These are phyloP conservation scores for Phrixothrix hirtus DNA, from an alignment of 2,888 invertebrate genomes.

Conservation along the genomic window DNA sequence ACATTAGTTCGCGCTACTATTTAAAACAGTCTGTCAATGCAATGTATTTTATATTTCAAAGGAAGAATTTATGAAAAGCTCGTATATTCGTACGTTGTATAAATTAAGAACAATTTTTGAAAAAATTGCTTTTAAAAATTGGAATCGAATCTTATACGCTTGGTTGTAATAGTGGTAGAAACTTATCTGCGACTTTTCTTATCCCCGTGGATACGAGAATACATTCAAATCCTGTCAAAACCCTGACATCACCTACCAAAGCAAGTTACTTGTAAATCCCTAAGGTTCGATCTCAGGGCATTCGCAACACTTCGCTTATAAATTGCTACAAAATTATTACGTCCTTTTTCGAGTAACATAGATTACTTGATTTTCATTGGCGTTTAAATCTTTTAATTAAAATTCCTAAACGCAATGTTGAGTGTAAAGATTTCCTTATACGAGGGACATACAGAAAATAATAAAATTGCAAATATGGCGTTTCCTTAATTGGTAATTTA, in stretches of 20 bases:
- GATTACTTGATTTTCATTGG: neutral
- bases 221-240: constrained; percentile 48
- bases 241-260: constrained; percentile 35
- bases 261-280: constrained; percentile 44
- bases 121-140: too few species aligned
- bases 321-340: constrained; percentile 14
- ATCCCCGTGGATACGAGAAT: constrained; percentile 39
- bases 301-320: constrained; percentile 37
- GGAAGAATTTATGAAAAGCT: too few species aligned
- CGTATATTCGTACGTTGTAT: too few species aligned
- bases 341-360: neutral
- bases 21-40: constrained; percentile 34
- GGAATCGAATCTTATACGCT: too few species aligned
- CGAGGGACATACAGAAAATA: too few species aligned
- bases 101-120: too few species aligned
- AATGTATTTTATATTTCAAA: too few species aligned
- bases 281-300: constrained; percentile 51
- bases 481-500: neutral
- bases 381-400: neutral
- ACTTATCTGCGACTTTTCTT: constrained; percentile 8
- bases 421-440: too few species aligned
- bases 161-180: neutral
- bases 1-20: constrained; percentile 42
- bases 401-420: too few species aligned
- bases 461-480: too few species aligned